Evolutionary conservation across 1,140 invertebrate genomes (phyloP).

Genomic region (Papilio xuthus): DNA sequence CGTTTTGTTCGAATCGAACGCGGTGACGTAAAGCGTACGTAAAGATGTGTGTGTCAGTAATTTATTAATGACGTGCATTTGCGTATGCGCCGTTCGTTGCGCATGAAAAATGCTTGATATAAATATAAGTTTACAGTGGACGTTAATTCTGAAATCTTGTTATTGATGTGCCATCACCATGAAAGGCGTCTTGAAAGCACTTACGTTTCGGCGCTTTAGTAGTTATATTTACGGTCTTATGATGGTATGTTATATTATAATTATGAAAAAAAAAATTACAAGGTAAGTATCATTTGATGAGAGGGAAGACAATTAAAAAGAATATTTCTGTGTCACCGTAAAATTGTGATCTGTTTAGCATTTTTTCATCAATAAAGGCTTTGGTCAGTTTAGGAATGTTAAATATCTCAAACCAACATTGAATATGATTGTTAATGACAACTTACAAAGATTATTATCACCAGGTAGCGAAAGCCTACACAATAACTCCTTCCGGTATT

Average conservation of each 20-base stretch:
- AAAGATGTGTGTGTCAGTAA: conserved; percentile 66
- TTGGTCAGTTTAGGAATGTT: conserved; percentile 56
- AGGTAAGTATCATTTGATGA: background rate
- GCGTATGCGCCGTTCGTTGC: conserved; percentile 62
- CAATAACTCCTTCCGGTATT: conserved; percentile 76
- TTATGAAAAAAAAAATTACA: background rate
- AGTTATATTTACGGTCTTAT: background rate
- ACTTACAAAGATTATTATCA: conserved; percentile 75
- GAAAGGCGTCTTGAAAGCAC: conserved; percentile 1
- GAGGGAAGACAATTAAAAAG: background rate
- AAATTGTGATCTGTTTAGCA: too few species aligned
- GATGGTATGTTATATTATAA: background rate
- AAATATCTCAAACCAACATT: conserved; percentile 53
- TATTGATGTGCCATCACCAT: conserved; percentile 46
- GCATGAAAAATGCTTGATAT: conserved; percentile 66
- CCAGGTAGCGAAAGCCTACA: conserved; percentile 76
- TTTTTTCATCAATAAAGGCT: background rate
- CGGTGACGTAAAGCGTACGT: conserved; percentile 57
- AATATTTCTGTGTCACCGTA: background rate
- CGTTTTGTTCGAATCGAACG: conserved; percentile 38
- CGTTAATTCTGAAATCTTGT: conserved; percentile 59
- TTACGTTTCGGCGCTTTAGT: background rate
- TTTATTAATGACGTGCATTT: conserved; percentile 73
- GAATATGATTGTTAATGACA: conserved; percentile 66
- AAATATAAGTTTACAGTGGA: conserved; percentile 63